A percentile compares a stretch with the other conserved stretches of the same genome.
Evolutionary conservation across 2,888 invertebrate species (phyloP).

Genomic region (Polydrusus pterygomalis): DNA sequence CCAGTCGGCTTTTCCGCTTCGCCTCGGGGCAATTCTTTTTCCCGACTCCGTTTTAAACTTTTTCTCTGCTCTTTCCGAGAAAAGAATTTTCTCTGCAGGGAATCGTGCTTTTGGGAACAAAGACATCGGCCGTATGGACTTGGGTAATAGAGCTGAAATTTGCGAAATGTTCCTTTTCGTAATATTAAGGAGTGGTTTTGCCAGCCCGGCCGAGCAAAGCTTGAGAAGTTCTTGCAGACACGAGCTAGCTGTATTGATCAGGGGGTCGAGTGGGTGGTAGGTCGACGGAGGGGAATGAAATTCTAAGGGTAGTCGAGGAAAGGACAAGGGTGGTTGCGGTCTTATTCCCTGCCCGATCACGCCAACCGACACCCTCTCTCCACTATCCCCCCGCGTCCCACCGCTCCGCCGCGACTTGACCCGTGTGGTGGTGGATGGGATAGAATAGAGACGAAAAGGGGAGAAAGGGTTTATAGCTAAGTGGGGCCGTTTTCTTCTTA

Average conservation of each 20-base stretch:
- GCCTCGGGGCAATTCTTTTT: conserved; percentile 53
- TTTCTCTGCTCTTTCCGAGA: conserved; percentile 46
- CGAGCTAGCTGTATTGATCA: conserved; percentile 73
- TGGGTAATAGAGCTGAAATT: conserved; percentile 44
- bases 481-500: conserved; percentile 52
- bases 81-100: conserved; percentile 47
- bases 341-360: conserved; percentile 70
- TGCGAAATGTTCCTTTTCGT: conserved; percentile 59
- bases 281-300: conserved; percentile 61
- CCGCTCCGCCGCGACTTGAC: conserved; percentile 60
- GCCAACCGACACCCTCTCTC: conserved; percentile 66
- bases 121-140: conserved; percentile 41
- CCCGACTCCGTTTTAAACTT: conserved; percentile 45
- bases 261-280: conserved; percentile 65
- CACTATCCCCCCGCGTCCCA: conserved; percentile 45
- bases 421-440: conserved; percentile 59
- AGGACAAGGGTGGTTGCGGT: conserved; percentile 72
- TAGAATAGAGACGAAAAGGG: conserved; percentile 56
- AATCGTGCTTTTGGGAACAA: conserved; percentile 42
- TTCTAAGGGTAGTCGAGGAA: conserved; percentile 71
- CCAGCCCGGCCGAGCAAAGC: conserved; percentile 72
- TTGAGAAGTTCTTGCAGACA: conserved; percentile 73
- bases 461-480: conserved; percentile 45
- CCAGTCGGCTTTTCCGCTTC: conserved; percentile 17
- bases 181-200: conserved; percentile 72